Percentiles rank a stretch among this genome's conserved stretches.
phyloP scores from a whole-genome alignment of 1,140 invertebrate genomes.

The Agraylea sexmaculata region DNA sequence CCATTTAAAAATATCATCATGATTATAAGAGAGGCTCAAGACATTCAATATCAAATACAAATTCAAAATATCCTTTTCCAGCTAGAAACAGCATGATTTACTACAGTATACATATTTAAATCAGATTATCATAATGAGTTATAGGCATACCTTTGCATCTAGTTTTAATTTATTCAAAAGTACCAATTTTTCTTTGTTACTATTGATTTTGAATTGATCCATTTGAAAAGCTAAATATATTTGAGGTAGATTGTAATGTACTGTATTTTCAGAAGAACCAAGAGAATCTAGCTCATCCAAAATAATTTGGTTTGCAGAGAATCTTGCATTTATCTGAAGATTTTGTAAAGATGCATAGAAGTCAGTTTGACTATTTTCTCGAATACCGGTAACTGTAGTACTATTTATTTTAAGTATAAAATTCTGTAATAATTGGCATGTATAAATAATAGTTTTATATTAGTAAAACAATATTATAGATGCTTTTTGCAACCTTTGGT shows the following conservation, averaged over 20 bases:
- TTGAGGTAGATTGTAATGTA: conserved; percentile 35
- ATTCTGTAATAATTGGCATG: conserved; percentile 39
- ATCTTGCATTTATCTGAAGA: conserved; percentile 39
- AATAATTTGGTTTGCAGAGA: conserved; percentile 25
- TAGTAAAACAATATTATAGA: background rate
- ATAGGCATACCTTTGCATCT: conserved; percentile 53
- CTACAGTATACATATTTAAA: background rate
- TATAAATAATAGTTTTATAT: conserved; percentile 8
- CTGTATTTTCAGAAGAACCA: conserved; percentile 17
- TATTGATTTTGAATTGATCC: conserved; percentile 50
- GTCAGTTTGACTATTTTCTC: conserved; percentile 42
- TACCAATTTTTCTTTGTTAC: conserved; percentile 48
- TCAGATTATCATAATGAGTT: conserved; percentile 2
- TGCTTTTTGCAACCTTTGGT: conserved; percentile 49
- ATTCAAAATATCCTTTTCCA: conserved; percentile 53
- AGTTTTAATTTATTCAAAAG: conserved; percentile 54
- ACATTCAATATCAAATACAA: conserved; percentile 56
- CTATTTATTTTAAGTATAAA: conserved; percentile 57
- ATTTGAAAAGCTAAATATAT: conserved; percentile 52
- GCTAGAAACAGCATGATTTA: conserved; percentile 35
- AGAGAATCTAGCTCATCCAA: conserved; percentile 22
- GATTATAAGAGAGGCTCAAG: conserved; percentile 57
- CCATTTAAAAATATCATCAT: conserved; percentile 48
- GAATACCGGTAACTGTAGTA: conserved; percentile 52
- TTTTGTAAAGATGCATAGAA: conserved; percentile 32